A percentile compares a stretch with the other conserved stretches of the same genome.
These are phyloP conservation scores for Dryadula phaetusa DNA, from an alignment of 2,888 invertebrate species.

Conservation along the genomic window DNA sequence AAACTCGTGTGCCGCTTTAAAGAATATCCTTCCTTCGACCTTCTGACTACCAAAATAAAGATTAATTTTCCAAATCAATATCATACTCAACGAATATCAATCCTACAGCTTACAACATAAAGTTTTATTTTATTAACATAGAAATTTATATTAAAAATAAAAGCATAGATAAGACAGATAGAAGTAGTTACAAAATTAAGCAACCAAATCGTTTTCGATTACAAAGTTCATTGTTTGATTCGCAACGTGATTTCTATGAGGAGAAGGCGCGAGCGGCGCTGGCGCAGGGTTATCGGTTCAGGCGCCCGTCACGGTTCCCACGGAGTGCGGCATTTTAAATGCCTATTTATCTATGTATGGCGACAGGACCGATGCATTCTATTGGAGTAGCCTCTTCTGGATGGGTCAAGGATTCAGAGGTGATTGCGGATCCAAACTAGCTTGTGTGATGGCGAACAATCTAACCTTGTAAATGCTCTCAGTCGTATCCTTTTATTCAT, in stretches of 20 bases:
- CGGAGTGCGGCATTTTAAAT: constrained; percentile 81
- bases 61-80: constrained; percentile 50
- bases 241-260: constrained; percentile 58
- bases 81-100: constrained; percentile 44
- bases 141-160: constrained; percentile 74
- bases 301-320: constrained; percentile 80
- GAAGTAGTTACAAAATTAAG: constrained; percentile 77
- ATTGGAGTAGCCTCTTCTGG: constrained; percentile 81
- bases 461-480: constrained; percentile 73
- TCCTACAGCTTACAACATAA: constrained; percentile 55
- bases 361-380: constrained; percentile 79
- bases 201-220: constrained; percentile 77
- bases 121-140: constrained; percentile 63
- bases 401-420: constrained; percentile 82
- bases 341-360: constrained; percentile 79
- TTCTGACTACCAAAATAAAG: constrained; percentile 50
- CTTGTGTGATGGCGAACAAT: constrained; percentile 63
- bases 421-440: constrained; percentile 76
- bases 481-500: constrained; percentile 72
- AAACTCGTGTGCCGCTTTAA: constrained; percentile 57
- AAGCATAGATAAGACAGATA: constrained; percentile 73
- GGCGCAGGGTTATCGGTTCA: constrained; percentile 63
- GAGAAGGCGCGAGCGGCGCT: constrained; percentile 50
- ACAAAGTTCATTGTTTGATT: constrained; percentile 76
- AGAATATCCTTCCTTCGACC: constrained; percentile 45